Evolutionary conservation across 2,888 invertebrate genomes (phyloP).

Genomic region (Eulithis testata): DNA sequence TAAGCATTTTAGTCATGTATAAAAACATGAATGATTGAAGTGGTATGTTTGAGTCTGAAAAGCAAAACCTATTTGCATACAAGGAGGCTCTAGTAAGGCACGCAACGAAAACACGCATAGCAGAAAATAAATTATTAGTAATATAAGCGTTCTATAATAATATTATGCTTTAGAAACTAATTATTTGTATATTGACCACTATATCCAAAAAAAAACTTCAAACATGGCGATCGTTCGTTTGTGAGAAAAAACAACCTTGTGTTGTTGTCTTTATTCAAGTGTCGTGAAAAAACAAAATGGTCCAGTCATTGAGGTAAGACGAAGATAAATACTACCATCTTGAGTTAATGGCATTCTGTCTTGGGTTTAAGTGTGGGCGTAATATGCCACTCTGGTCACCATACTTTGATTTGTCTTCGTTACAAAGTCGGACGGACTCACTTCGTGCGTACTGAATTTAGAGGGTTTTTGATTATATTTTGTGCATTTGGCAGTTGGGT

Average conservation of each 20-base stretch:
- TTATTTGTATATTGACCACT: no score
- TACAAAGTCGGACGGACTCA: conserved; percentile 61
- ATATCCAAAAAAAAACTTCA: no score
- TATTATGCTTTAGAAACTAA: no score
- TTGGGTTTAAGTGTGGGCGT: conserved; percentile 56
- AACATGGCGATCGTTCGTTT: no score
- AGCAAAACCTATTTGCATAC: conserved; percentile 50
- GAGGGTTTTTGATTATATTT: conserved; percentile 55
- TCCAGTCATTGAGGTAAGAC: conserved; percentile 7
- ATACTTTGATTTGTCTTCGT: conserved; percentile 81
- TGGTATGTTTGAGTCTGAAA: conserved; percentile 22
- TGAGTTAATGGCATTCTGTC: conserved; percentile 77
- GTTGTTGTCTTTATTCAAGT: no score
- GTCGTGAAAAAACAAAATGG: neutral
- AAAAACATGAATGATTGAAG: neutral
- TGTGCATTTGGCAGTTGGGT: conserved; percentile 40
- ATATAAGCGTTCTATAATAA: neutral
- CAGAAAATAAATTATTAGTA: conserved; percentile 12
- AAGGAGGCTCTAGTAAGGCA: conserved; percentile 45
- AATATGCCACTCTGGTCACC: conserved; percentile 63
- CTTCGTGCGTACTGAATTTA: conserved; percentile 61
- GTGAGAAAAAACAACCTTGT: no score
- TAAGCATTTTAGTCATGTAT: no score
- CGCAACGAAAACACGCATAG: conserved; percentile 54
- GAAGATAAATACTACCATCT: conserved; percentile 78